Base-by-base conservation (phyloP, 2,113 vertebrate species). In the Labeo rohita region DNA sequence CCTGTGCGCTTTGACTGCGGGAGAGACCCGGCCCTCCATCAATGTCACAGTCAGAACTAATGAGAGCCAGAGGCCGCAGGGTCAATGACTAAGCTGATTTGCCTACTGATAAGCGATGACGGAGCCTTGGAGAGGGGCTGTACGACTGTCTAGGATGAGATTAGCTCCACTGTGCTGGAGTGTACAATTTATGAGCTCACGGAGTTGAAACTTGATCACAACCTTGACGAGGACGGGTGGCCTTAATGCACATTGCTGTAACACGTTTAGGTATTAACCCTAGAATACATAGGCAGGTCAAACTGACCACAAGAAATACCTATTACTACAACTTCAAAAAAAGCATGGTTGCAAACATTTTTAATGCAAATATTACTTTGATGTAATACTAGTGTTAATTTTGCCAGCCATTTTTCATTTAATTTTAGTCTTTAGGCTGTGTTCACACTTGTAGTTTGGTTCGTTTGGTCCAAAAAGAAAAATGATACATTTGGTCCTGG, bases 31-130 rank as follows among this genome's bases (percentile, higher is more conserved):
- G 75, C 90, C 89, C 88, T 94, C 92, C 90, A 93, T 95, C 94
- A 93, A 92, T 93, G 94, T 92, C 93, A 92, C 89, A 86, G 16
- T 86, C 87, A 73, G 81, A 84, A 87, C 91, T 94, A 94, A 94
- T 93, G 94, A 94, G 92, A 81, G 87, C 90, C 89, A 89, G 84
- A 90, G 92, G 87, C 86, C 65, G 50, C 6, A 72, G 81, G 94
- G 94, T 94, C 94, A 94, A 92, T 90, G 93, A 93, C 92, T 93
- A 80, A 90, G 91, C 90, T 94, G 94, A 95, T 94, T 94, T 93
- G 91, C 91, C 92, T 93, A 92, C 93, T 94, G 94, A 94, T 95
- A 93, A 92, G 91, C 88, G 82, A 88, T 89, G 75, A 88, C 80
- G 80, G 49, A 16, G 81, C 77, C 23, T 81, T 45, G 73, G 36